Base-by-base conservation (phyloP, 2,113 vertebrate species). In the Ochotona curzoniae region DNA sequence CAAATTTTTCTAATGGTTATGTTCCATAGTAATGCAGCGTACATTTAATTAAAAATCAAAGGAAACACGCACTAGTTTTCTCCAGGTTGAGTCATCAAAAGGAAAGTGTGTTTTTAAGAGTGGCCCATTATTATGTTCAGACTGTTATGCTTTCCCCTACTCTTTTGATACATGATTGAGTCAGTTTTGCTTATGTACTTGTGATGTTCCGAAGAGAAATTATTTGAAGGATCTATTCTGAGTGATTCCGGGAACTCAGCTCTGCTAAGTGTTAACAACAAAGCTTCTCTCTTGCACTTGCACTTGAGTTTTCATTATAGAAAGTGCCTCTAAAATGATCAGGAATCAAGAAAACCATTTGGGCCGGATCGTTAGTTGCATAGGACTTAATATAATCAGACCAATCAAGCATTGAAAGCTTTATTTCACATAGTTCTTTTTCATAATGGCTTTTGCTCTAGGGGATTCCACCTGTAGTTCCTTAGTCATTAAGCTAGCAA, bases 1-100 rank as follows among this genome's bases (percentile, higher is more conserved):
- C 9, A 51, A 86, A 73, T 5, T 71, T 0, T 79, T 86, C 70
- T 75, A 25, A 47, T 30, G 73, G 17, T 91, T 88, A 63, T 44
- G 64, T 49, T 73, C 35, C 57, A 18, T 2, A 28, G 15, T n/a
- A 75, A 74, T 18, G 70, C 12, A 70, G n/a, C 70, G 76, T 91
- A 79, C 47, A 92, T 74, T 95, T 95, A 95, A 38, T 26, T 81
- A 21, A 94, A 83, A 91, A 81, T 79, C 51, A 79, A 93, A 83
- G 44, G 75, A 94, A 93, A 75, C 71, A 74, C 25, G 32, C 49
- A 71, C 49, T 57, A 32, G 49, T 88, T 67, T 44, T 95, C 12
- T 90, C 80, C 10, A 57, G 47, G 32, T 80, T 67, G 70, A 80
- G 73, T 87, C 80, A 92, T 92, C 23, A 89, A 83, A n/a, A 93